Percentiles rank a stretch among this genome's conserved stretches.
These are phyloP conservation scores for Micronycteris hirsuta DNA, from an alignment of 2,113 vertebrate species.

Conservation along the genomic window DNA sequence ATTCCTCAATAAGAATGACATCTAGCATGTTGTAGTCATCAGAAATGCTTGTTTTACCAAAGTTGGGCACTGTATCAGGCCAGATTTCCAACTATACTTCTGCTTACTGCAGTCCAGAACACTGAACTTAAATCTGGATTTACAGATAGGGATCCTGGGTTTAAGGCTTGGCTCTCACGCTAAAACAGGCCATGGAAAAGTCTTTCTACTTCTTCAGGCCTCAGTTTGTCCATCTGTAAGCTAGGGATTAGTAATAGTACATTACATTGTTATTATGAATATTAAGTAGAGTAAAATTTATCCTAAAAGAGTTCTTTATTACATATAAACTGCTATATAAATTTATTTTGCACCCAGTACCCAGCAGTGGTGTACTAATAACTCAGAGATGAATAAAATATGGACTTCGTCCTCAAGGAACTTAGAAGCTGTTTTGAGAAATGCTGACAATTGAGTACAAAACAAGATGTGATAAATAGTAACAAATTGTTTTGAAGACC, in stretches of 20 bases:
- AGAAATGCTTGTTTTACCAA: background rate
- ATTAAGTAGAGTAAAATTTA: background rate
- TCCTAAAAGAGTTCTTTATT: background rate
- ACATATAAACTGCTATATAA: background rate
- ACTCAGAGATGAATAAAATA: slow-evolving; percentile 5
- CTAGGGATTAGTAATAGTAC: background rate
- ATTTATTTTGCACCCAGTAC: background rate
- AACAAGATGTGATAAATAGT: background rate
- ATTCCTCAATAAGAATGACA: background rate
- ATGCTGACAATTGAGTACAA: background rate
- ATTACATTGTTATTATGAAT: background rate
- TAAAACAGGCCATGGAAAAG: background rate
- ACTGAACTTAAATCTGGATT: background rate
- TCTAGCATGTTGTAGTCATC: background rate
- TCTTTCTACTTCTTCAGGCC: background rate
- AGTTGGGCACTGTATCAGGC: background rate
- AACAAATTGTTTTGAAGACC: background rate
- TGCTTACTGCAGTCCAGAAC: background rate
- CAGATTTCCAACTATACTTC: background rate
- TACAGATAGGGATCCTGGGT: background rate
- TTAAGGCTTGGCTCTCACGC: background rate
- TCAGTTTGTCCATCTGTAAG: background rate
- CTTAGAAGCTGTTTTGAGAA: background rate
- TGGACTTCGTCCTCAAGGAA: background rate
- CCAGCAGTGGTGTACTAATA: background rate